Percentiles rank a stretch among this genome's conserved stretches.
phyloP scores from a whole-genome alignment of 37 sponge, comb jelly and placozoan species.

The Cladorhizidae sp. region DNA sequence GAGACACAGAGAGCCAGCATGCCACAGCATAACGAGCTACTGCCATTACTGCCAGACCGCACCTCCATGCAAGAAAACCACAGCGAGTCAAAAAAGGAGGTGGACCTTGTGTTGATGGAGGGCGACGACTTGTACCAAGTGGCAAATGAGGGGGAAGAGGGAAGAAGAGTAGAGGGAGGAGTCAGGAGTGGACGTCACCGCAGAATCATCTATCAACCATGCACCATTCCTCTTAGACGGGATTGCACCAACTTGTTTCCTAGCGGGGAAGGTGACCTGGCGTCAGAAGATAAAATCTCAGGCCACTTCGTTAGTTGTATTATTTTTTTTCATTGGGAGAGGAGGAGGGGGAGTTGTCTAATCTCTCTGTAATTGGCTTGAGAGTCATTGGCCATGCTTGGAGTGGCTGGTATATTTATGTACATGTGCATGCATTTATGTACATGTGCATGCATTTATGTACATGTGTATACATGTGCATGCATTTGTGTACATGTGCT shows the following conservation, averaged over 20 bases:
- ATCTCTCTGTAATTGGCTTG: too few species aligned
- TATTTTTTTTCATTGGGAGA: too few species aligned
- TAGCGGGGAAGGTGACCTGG: neutral
- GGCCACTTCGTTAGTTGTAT: too few species aligned
- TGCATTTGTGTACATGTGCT: too few species aligned
- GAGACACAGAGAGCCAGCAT: conserved; percentile 7
- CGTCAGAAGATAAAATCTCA: too few species aligned
- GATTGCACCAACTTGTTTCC: neutral
- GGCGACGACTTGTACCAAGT: neutral
- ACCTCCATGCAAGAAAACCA: neutral
- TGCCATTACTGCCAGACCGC: neutral
- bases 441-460: too few species aligned
- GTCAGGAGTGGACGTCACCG: neutral
- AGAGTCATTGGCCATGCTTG: too few species aligned
- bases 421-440: too few species aligned
- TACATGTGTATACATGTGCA: too few species aligned
- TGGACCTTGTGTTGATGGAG: neutral
- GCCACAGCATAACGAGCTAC: too few species aligned
- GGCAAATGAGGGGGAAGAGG: neutral
- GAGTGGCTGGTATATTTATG: too few species aligned
- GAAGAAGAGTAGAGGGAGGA: neutral
- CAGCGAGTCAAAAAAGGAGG: neutral
- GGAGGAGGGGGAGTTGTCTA: too few species aligned
- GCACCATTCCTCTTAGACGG: conserved; percentile 13
- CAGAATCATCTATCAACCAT: conserved; percentile 1